Percentiles rank a stretch among this genome's conserved stretches.
Evolutionary conservation across 1,140 invertebrate genomes (phyloP).

Genomic region (Helicoverpa zea): DNA sequence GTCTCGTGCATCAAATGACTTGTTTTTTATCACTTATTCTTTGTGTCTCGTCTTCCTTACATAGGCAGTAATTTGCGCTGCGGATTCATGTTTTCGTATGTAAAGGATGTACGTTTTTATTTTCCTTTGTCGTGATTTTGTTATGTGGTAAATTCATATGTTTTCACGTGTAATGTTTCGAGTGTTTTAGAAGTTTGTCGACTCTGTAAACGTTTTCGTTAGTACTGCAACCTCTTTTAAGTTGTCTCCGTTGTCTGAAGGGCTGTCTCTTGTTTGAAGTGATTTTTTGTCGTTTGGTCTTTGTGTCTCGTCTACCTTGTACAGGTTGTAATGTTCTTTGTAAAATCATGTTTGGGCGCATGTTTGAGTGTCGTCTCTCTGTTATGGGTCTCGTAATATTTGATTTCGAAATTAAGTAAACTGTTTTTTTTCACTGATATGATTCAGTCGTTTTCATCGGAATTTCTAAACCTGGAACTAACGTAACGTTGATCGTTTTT

Average conservation of each 20-base stretch:
- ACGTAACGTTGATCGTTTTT: neutral
- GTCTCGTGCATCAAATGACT: conserved; percentile 75
- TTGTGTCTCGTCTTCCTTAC: conserved; percentile 41
- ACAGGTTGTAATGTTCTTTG: neutral
- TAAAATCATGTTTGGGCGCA: neutral
- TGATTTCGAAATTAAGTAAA: neutral
- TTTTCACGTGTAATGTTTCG: neutral
- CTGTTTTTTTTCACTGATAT: neutral
- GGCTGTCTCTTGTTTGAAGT: conserved; percentile 7
- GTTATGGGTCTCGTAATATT: neutral
- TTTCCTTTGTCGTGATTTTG: conserved; percentile 16
- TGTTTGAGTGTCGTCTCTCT: neutral
- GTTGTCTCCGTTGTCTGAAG: conserved; percentile 16
- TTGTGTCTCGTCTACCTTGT: conserved; percentile 25
- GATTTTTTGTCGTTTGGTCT: conserved; percentile 12
- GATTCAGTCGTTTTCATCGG: neutral
- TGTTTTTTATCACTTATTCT: conserved; percentile 78
- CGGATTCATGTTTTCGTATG: conserved; percentile 5
- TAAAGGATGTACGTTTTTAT: conserved; percentile 11
- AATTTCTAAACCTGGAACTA: neutral
- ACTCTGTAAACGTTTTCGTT: conserved; percentile 1
- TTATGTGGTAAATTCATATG: neutral
- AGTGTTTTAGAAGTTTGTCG: neutral
- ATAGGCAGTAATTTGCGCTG: conserved; percentile 33
- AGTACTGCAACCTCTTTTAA: conserved; percentile 12